These are phyloP conservation scores for Coecobrya sp. DNA, from an alignment of 2,888 invertebrate species.

Conservation along the genomic window DNA sequence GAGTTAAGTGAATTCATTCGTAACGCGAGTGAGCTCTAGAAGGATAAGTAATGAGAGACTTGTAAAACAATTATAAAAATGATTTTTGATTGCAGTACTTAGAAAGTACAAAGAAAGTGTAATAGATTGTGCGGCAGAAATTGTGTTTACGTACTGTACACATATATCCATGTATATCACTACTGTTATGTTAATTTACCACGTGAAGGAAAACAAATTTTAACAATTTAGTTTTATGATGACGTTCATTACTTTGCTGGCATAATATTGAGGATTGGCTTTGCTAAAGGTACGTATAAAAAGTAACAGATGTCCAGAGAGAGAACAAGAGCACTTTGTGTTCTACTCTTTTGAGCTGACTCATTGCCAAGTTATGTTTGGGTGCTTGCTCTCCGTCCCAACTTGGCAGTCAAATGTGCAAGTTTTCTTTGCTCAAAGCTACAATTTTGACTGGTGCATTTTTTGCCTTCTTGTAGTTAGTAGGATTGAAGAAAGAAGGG, in stretches of 20 bases:
- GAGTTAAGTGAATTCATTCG: slow-evolving; percentile 13
- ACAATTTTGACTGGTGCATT: not conserved
- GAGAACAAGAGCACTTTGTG: not conserved
- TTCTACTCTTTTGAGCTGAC: not conserved
- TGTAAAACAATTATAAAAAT: slow-evolving; percentile 51
- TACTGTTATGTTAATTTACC: not conserved
- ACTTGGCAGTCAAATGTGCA: not conserved
- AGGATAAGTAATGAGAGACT: slow-evolving; percentile 18
- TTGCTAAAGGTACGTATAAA: slow-evolving; percentile 2
- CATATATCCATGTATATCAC: no score
- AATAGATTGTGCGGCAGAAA: not conserved
- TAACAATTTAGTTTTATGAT: slow-evolving; percentile 49
- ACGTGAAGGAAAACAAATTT: slow-evolving; percentile 35
- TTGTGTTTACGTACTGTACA: no score
- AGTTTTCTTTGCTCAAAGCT: not conserved
- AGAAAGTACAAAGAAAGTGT: not conserved
- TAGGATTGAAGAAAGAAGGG: not conserved
- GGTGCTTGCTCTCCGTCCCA: not conserved
- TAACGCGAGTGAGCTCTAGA: not conserved
- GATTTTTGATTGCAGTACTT: slow-evolving; percentile 25
- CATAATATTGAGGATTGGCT: not conserved
- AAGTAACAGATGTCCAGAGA: slow-evolving; percentile 41
- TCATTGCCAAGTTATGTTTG: slow-evolving; percentile 24
- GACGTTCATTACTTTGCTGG: slow-evolving; percentile 9
- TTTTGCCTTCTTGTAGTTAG: not conserved